Evolutionary conservation across 2,797 vertebrate genomes (phyloP), one percentile per base, ranked within the genome.

Genomic region (Acrocephalus scirpaceus): DNA sequence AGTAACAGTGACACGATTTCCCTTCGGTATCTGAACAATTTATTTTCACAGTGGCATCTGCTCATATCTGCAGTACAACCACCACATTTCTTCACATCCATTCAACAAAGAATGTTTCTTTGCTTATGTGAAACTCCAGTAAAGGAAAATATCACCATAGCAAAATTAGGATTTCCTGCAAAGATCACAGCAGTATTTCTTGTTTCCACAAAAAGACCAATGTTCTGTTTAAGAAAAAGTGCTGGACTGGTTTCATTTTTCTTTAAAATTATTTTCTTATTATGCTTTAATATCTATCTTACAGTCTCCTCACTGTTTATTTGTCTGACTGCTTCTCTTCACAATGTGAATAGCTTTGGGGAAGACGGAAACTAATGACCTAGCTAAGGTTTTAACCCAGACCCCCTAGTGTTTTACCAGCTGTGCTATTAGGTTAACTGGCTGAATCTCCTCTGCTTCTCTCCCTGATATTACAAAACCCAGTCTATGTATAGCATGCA

Each of bases 341-440:
- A 82, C 89, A 81, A 95, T 78, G 81, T 42, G 95, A 96, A 95
- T 81, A 94, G 96, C 97, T 98, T 86, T 91, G 81, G 97, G 96
- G 85, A 97, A 97, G 96, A 96, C 79, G 94, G 95, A 95, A 98
- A 97, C 96, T 95, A 97, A 98, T 95, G 97, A 96, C 95, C 93
- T 85, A 47, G 87, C 95, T 84, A 79, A 86, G 96, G 96, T 94
- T 97, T 96, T 94, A 96, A 88, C 97, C 94, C 92, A 73, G 95
- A 96, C 79, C 90, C 94, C 96, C 95, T 29, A 81, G 92, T 29
- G 92, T 90, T 96, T 90, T 56, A 95, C 96, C 98, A 96, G 98
- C 97, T 98, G 97, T 88, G 97, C 96, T 92, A 82, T 94, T 96
- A 96, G 95, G 96, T 93, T 97, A 97, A 96, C 95, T 85, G 95